A percentile compares a stretch with the other conserved stretches of the same genome.
Evolutionary conservation across 2,888 invertebrate genomes (phyloP).

Genomic region (Noctuana brunneofusca): DNA sequence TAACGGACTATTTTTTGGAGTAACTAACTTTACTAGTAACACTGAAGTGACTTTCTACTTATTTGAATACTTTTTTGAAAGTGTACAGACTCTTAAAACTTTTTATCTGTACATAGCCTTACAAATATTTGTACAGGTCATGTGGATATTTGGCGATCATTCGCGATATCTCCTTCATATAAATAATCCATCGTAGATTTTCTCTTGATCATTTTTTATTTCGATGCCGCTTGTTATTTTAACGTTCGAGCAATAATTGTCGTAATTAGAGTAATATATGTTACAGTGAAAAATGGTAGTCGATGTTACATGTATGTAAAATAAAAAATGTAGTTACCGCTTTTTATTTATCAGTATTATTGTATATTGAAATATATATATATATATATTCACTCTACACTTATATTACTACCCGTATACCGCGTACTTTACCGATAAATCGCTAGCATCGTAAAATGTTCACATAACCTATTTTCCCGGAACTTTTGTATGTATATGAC

Average conservation of each 20-base stretch:
- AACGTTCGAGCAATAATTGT: constrained; percentile 55
- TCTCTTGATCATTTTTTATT: constrained; percentile 60
- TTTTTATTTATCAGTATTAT: constrained; percentile 54
- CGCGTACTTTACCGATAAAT: constrained; percentile 55
- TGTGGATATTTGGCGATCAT: constrained; percentile 83
- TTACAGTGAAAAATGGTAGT: constrained; percentile 80
- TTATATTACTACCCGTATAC: constrained; percentile 45
- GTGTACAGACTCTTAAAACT: constrained; percentile 55
- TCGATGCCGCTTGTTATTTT: constrained; percentile 56
- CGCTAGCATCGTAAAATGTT: constrained; percentile 84
- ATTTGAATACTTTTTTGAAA: constrained; percentile 40
- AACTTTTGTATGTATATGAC: constrained; percentile 64
- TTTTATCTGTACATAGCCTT: constrained; percentile 70
- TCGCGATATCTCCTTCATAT: constrained; percentile 64
- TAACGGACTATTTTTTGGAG: constrained; percentile 51
- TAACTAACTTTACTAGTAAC: constrained; percentile 49
- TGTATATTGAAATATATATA: constrained; percentile 46
- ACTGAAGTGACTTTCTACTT: constrained; percentile 39
- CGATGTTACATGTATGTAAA: constrained; percentile 51
- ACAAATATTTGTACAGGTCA: constrained; percentile 75
- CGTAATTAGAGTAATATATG: constrained; percentile 62
- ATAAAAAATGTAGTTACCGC: constrained; percentile 56
- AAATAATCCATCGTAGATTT: constrained; percentile 60
- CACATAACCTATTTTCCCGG: constrained; percentile 75
- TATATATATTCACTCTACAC: constrained; percentile 53